phyloP scores from a whole-genome alignment of 2,888 invertebrate genomes.

The Andrena hattorfiana region DNA sequence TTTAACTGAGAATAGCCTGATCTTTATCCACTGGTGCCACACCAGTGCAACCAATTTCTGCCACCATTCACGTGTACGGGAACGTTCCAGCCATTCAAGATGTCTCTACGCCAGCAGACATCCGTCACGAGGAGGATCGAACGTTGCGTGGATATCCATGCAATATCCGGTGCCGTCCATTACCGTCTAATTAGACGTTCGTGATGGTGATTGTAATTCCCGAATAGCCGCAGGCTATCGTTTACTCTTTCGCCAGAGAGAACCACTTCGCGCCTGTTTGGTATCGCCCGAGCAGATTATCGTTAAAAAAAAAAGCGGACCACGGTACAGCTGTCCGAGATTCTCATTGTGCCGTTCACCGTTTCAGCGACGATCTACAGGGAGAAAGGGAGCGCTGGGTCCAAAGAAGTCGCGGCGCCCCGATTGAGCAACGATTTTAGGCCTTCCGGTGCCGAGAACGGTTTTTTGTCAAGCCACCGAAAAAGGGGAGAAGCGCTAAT shows the following conservation, averaged over 20 bases:
- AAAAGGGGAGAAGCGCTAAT: background rate
- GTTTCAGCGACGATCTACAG: background rate
- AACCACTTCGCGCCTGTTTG: constrained; percentile 46
- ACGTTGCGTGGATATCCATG: constrained; percentile 51
- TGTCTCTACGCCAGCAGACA: background rate
- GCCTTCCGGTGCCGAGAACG: constrained; percentile 24
- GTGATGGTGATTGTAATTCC: constrained; percentile 52
- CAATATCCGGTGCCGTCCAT: constrained; percentile 59
- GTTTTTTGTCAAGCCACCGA: background rate
- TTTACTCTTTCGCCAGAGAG: constrained; percentile 16
- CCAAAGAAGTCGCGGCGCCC: background rate
- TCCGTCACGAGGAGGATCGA: constrained; percentile 29
- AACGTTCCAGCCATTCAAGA: background rate
- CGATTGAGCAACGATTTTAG: constrained; percentile 32
- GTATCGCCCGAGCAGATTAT: constrained; percentile 27
- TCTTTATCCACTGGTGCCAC: background rate
- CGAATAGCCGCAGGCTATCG: constrained; percentile 35
- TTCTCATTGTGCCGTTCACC: constrained; percentile 1
- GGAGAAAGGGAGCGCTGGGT: background rate
- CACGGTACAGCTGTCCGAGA: background rate
- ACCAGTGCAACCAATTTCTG: too few relatives aligned
- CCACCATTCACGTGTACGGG: constrained; percentile 3
- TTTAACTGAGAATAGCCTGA: too few relatives aligned
- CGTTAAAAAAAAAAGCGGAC: background rate
- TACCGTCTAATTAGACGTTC: constrained; percentile 56